Evolutionary conservation across 2,113 vertebrate species (phyloP).

Genomic region (Alethe diademata): DNA sequence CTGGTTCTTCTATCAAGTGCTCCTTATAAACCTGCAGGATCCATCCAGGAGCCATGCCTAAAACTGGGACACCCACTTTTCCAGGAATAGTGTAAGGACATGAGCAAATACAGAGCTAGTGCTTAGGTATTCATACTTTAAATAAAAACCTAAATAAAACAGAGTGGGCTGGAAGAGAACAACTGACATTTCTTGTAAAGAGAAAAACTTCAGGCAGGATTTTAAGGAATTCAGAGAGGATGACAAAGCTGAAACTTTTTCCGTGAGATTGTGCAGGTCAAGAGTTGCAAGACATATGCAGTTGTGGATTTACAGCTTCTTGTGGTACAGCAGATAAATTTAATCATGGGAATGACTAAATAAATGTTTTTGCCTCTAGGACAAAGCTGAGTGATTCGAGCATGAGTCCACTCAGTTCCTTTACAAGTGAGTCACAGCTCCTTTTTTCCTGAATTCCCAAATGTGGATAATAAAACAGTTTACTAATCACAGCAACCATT

Average conservation of each 20-base stretch:
- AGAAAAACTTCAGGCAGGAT: neutral
- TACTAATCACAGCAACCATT: neutral
- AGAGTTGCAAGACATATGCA: neutral
- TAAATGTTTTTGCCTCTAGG: neutral
- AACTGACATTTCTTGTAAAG: neutral
- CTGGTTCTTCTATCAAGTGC: neutral
- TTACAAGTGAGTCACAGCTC: conserved; percentile 14
- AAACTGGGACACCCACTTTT: neutral
- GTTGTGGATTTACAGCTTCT: neutral
- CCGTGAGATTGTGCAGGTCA: neutral
- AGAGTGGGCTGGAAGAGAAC: conserved; percentile 32
- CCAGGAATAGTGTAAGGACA: neutral
- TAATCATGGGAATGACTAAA: neutral
- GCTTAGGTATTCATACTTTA: neutral
- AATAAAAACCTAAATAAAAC: conserved; percentile 52
- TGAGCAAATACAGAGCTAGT: neutral
- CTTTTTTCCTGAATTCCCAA: neutral
- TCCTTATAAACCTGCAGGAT: neutral
- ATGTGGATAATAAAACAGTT: neutral
- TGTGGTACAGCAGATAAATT: neutral
- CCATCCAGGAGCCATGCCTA: neutral
- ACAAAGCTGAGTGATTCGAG: neutral
- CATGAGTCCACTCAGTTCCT: neutral
- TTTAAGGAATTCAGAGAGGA: neutral
- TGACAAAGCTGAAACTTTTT: neutral